Evolutionary conservation across 1,140 invertebrate species (phyloP), one percentile per base, ranked within the genome.

Genomic region (Orchestia grillus): DNA sequence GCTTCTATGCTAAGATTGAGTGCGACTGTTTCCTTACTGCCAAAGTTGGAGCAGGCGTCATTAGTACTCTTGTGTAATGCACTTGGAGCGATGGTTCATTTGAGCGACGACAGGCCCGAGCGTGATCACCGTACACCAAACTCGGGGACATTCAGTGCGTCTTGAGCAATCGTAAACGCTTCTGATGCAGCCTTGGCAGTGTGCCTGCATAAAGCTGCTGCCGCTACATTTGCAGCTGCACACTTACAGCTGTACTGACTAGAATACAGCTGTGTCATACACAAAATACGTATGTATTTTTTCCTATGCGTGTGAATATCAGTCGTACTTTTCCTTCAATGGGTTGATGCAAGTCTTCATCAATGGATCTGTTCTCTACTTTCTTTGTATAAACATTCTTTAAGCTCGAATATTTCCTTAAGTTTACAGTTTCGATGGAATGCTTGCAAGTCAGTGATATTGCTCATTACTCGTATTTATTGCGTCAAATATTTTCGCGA

Each of bases 131-230:
- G 15, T 77, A 77, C 62, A 77, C 62, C 62, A 77, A 77, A 77
- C 62, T 77, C 28, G 62, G 62, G 62, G 62, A 77, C 62, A 77
- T 77, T 23, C 62, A 77, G 62, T 77, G 62, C 28, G 11, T 77
- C 62, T 15, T 36, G 11, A 77, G 62, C 62, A 77, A 15, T 77
- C 11, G 62, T 77, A 77, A 77, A 77, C 62, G 62, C 62, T 77
- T 90, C 88, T 90, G 88, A 90, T 90, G 88, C 41, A 90, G 36
- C 88, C 88, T 90, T 90, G 88, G 88, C 88, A 90, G 88, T 44
- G 41, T 90, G 88, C 88, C 88, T 90, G 43, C 43, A 90, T 90
- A 90, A 90, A 41, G 88, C 88, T 90, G 88, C 88, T 42, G 88
- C 88, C 36, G 88, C 88, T 42, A 16, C 41, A 11, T 11, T 90